Conservation (phyloP, 2,797 vertebrate genomes). For the Hirundo rustica region DNA sequence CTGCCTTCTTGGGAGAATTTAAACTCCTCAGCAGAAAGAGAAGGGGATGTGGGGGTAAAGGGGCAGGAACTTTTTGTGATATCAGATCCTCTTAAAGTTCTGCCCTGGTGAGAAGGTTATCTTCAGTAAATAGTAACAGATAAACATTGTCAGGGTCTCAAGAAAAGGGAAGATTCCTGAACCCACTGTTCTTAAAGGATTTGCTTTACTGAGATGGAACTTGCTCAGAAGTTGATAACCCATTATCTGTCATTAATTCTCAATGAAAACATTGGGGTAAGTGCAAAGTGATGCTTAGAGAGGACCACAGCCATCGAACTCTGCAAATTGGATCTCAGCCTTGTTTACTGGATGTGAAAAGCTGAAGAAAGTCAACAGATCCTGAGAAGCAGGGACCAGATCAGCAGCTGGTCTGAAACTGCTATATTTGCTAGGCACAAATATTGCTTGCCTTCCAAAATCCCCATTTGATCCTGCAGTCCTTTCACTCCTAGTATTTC, state of each 20-base stretch:
- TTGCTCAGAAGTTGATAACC: neutral
- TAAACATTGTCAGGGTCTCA: neutral
- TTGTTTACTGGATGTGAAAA: neutral
- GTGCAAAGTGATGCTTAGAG: neutral
- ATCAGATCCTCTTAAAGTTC: slow-evolving; percentile 1
- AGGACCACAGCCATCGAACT: neutral
- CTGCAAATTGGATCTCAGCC: neutral
- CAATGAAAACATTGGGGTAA: neutral
- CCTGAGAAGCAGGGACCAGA: neutral
- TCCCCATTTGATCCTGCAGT: neutral
- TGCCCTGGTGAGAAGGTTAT: slow-evolving; percentile 26
- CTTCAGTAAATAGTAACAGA: slow-evolving; percentile 29
- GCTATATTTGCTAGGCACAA: neutral
- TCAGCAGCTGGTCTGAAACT: neutral
- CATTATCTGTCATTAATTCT: slow-evolving; percentile 9
- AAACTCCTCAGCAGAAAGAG: neutral
- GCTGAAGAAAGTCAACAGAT: neutral
- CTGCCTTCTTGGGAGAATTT: neutral
- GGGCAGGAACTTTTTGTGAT: neutral
- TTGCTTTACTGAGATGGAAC: neutral
- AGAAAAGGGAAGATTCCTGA: neutral
- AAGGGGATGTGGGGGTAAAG: neutral
- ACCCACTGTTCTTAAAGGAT: neutral
- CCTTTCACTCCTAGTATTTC: neutral
- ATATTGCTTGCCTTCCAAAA: neutral